Evolutionary conservation across 2,888 invertebrate genomes (phyloP).

Genomic region (Drosophila dives): DNA sequence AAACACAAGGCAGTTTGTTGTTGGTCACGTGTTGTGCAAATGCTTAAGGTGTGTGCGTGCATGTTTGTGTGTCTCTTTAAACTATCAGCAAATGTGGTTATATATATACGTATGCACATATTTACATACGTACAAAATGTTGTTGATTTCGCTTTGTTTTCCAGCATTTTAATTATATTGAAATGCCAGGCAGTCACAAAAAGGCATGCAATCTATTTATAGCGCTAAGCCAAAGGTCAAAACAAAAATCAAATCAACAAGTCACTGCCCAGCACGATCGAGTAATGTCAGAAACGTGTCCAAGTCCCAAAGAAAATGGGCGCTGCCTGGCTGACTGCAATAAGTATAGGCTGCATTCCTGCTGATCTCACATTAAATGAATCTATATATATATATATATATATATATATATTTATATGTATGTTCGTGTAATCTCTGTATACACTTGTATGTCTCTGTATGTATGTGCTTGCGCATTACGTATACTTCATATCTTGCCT

Average conservation of each 20-base stretch:
- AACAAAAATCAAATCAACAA: slow-evolving; percentile 55
- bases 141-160: slow-evolving; percentile 51
- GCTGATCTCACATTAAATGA: slow-evolving; percentile 25
- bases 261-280: slow-evolving; percentile 53
- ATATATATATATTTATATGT: not conserved
- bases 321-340: slow-evolving; percentile 26
- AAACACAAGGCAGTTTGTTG: slow-evolving; percentile 66
- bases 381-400: not conserved
- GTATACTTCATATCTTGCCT: slow-evolving; percentile 2
- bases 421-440: no score
- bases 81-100: slow-evolving; percentile 31
- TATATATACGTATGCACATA: not conserved
- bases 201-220: slow-evolving; percentile 61
- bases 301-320: slow-evolving; percentile 54
- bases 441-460: slow-evolving; percentile 3
- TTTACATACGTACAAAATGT: slow-evolving; percentile 3
- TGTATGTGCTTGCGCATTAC: not conserved
- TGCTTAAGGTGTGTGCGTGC: slow-evolving; percentile 51
- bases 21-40: slow-evolving; percentile 81
- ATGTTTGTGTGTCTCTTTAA: slow-evolving; percentile 17
- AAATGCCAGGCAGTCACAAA: slow-evolving; percentile 51
- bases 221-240: slow-evolving; percentile 66
- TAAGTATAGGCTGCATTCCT: slow-evolving; percentile 46
- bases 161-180: slow-evolving; percentile 67
- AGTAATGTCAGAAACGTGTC: slow-evolving; percentile 69